phyloP scores from a whole-genome alignment of 23 tunicate genomes.

The Trididemnum nubilum region DNA sequence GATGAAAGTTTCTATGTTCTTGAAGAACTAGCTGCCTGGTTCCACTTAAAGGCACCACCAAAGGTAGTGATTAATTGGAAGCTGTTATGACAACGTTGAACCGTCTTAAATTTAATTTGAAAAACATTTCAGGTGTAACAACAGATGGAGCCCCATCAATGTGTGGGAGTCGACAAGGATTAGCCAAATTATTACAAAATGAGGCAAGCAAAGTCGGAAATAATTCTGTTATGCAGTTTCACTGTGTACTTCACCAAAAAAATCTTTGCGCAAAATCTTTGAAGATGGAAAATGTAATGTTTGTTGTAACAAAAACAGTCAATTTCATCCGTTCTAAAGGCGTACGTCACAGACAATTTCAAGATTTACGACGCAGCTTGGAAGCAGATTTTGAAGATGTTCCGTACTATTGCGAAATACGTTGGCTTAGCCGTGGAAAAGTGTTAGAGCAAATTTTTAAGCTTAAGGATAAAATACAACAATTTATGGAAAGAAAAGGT shows the following conservation, averaged over 20 bases:
- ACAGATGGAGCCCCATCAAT: constrained; percentile 41
- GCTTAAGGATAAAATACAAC: constrained; percentile 29
- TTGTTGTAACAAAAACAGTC: constrained; percentile 5
- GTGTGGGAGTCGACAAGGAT: constrained; percentile 19
- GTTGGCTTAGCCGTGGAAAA: constrained; percentile 37
- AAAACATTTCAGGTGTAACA: constrained; percentile 32
- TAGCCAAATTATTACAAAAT: constrained; percentile 4
- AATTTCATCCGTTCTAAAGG: constrained; percentile 47
- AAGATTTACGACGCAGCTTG: constrained; percentile 30
- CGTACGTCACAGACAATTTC: constrained; percentile 39
- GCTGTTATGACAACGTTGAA: constrained; percentile 26
- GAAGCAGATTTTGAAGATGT: constrained; percentile 47
- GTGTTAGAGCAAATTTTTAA: constrained; percentile 24
- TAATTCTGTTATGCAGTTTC: constrained; percentile 40
- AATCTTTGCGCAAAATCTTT: constrained; percentile 39
- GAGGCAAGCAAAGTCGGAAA: constrained; percentile 21
- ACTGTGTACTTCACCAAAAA: constrained; percentile 48
- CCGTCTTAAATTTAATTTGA: neutral
- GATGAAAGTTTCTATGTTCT: constrained; percentile 9
- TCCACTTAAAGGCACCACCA: constrained; percentile 43
- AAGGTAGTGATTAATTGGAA: constrained; percentile 29
- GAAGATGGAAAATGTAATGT: constrained; percentile 38
- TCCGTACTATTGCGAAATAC: constrained; percentile 18
- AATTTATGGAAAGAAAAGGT: constrained; percentile 1
- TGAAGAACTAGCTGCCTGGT: constrained; percentile 28